Conservation (phyloP, 2,113 vertebrate species). For the Pseudorhombus dupliciocellatus region DNA sequence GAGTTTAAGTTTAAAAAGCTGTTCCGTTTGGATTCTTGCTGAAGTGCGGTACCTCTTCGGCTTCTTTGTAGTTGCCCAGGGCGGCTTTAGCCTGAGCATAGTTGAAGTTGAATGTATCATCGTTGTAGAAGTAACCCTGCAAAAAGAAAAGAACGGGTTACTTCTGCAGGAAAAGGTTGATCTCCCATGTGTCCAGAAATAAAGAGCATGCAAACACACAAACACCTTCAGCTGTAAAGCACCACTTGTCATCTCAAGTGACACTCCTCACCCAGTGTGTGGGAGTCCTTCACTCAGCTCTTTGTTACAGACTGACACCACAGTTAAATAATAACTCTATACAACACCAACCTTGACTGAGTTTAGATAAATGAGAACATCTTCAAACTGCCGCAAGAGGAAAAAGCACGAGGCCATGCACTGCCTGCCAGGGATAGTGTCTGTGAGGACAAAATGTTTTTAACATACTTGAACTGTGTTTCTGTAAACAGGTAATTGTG, state of each 20-base stretch:
- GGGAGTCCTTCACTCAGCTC: slow-evolving; percentile 12
- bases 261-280: slow-evolving; percentile 16
- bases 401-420: slow-evolving; percentile 99
- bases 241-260: slow-evolving; percentile 27
- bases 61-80: slow-evolving; percentile 90
- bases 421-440: slow-evolving; percentile 96
- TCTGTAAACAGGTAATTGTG: slow-evolving; percentile 1
- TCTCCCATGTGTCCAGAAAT: slow-evolving; percentile 1
- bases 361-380: slow-evolving; percentile 96
- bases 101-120: slow-evolving; percentile 98
- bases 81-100: slow-evolving; percentile 97
- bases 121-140: slow-evolving; percentile 96
- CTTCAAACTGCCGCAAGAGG: slow-evolving; percentile 93
- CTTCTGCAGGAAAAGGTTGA: slow-evolving; percentile 2
- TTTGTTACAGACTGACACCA: background rate
- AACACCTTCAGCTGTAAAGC: slow-evolving; percentile 15
- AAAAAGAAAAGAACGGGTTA: slow-evolving; percentile 35
- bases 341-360: slow-evolving; percentile 90
- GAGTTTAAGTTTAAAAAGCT: background rate
- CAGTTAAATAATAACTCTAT: background rate
- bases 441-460: slow-evolving; percentile 74
- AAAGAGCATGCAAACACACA: background rate
- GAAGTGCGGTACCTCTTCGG: slow-evolving; percentile 86
- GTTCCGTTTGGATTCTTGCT: background rate
- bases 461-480: background rate